Conservation (phyloP, 2,113 vertebrate genomes). For the Festucalex cinctus region DNA sequence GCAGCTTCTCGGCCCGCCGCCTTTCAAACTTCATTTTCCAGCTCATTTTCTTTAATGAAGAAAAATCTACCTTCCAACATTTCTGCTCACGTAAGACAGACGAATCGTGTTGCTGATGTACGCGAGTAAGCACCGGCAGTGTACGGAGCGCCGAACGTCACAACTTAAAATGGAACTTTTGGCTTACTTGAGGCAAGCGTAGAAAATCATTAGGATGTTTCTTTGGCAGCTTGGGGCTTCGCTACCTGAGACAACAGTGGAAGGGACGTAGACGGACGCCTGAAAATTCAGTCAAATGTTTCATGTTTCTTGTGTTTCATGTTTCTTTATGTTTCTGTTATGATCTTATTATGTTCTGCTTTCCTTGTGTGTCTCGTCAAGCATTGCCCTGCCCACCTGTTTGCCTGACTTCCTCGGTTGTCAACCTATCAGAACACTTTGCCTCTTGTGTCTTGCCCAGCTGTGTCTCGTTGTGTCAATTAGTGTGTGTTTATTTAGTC, state of each 20-base stretch:
- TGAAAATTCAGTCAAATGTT: too few species aligned
- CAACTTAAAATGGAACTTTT: background rate
- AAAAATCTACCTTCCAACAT: slow-evolving; percentile 15
- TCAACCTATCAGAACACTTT: too few species aligned
- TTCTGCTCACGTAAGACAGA: slow-evolving; percentile 1
- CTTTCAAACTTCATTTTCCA: slow-evolving; percentile 34
- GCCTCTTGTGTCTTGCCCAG: too few species aligned
- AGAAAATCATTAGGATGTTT: background rate
- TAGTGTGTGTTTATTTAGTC: too few species aligned
- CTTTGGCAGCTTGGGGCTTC: background rate
- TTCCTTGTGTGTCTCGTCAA: too few species aligned
- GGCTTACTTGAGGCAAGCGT: background rate
- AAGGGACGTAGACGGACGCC: too few species aligned
- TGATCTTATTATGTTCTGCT: too few species aligned
- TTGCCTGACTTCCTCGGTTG: too few species aligned
- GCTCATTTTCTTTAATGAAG: slow-evolving; percentile 20
- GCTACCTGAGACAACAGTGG: background rate
- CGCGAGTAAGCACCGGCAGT: background rate
- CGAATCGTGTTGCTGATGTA: background rate
- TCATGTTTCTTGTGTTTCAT: too few species aligned
- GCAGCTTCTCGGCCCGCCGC: slow-evolving; percentile 12
- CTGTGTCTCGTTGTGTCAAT: too few species aligned
- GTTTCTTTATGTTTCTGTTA: too few species aligned
- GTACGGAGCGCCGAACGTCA: background rate
- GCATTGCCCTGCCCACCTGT: too few species aligned